Evolutionary conservation across 2,888 invertebrate genomes (phyloP), one percentile per base, ranked within the genome.

Genomic region (Hedychridium roseum): DNA sequence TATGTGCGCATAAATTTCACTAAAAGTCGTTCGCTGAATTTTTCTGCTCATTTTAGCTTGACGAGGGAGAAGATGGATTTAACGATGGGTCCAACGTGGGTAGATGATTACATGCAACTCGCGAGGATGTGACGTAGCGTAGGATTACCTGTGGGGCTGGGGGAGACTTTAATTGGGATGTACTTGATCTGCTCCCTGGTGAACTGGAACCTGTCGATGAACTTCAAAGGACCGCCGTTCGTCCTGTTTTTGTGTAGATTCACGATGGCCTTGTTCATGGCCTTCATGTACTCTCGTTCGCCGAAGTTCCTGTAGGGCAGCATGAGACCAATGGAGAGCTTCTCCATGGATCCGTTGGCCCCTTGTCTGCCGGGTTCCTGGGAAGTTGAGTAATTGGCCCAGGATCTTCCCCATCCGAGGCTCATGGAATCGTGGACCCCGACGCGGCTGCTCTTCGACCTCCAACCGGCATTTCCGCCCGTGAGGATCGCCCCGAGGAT

Each of bases 111-210:
- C n/a, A n/a, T n/a, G n/a, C n/a, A n/a, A n/a, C n/a, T n/a, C n/a
- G n/a, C n/a, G n/a, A n/a, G n/a, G n/a, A n/a, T n/a, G n/a, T n/a
- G n/a, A n/a, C n/a, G n/a, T n/a, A n/a, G n/a, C n/a, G n/a, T n/a
- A n/a, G n/a, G n/a, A n/a, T 80, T 80, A 89, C 89, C 89, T 83
- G 88, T 89, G 46, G 89, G 89, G 79, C 88, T 88, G 20, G 89
- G 89, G 53, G 88, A 88, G 49, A 89, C 80, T 50, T 84, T 84
- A 85, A 89, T 87, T 83, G 87, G 85, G 47, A 84, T 84, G 64
- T 83, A 83, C 65, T 84, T 85, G 46, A 89, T 85, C 68, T 88
- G 85, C 44, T 82, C 80, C 47, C 83, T 82, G 40, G 83, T 83
- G 70, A 89, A 88, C 55, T 82, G 81, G 71, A 85, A 86, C 67